Conservation (phyloP, 53 echinoderm and acorn worm genomes). For the Arbacia lixula region DNA sequence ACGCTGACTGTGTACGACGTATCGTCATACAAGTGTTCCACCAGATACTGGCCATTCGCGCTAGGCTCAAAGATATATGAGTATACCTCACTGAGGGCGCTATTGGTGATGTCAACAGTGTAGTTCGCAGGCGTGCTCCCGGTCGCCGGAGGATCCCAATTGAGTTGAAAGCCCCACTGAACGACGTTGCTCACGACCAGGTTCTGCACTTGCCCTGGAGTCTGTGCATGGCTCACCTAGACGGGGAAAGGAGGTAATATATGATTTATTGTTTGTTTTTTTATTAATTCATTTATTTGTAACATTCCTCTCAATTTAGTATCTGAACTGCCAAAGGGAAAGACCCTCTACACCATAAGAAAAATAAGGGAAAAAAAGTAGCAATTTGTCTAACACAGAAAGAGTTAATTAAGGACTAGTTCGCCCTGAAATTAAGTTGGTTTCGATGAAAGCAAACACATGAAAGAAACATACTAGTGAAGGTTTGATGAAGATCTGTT, state of each 20-base stretch:
- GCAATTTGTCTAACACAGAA: no score
- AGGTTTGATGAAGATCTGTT: no score
- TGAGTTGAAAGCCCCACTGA: conserved; percentile 12
- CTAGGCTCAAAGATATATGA: neutral
- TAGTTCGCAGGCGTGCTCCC: neutral
- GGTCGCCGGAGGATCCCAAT: neutral
- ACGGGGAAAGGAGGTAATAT: neutral
- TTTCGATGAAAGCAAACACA: no score
- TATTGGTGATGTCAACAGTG: neutral
- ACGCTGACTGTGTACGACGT: neutral
- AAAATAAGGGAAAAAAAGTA: no score
- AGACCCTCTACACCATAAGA: no score
- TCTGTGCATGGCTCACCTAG: neutral
- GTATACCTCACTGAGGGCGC: neutral
- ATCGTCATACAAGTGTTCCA: conserved; percentile 10
- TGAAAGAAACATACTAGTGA: no score
- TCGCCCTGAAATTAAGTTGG: no score
- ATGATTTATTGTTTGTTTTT: neutral
- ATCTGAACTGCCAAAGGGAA: no score
- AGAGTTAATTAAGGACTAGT: no score
- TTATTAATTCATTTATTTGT: neutral
- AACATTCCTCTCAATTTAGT: neutral
- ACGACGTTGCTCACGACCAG: neutral
- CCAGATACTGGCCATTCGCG: neutral
- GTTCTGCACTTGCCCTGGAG: neutral